Percentiles rank a stretch among this genome's conserved stretches.
Evolutionary conservation across 2,113 vertebrate species (phyloP).

Genomic region (Zootoca vivipara): DNA sequence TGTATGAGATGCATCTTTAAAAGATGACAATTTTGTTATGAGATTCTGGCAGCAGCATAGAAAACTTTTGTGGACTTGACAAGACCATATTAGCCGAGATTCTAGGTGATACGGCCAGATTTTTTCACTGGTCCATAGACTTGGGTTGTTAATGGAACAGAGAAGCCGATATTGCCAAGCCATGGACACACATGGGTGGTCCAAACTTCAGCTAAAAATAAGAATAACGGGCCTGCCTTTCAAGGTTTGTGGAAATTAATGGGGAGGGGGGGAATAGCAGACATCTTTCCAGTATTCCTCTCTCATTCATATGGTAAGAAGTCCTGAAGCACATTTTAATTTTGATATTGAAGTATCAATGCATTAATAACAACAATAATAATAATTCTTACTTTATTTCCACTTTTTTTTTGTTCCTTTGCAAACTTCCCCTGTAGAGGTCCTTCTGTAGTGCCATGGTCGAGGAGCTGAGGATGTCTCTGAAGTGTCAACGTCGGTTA

Average conservation of each 20-base stretch:
- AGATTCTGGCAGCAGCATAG: slow-evolving; percentile 45
- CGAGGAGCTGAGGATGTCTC: slow-evolving; percentile 94
- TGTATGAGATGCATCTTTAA: slow-evolving; percentile 61
- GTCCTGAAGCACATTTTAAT: not conserved
- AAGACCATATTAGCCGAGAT: not conserved
- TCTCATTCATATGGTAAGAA: not conserved
- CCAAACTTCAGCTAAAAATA: not conserved
- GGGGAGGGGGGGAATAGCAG: too few species aligned
- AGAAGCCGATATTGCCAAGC: not conserved
- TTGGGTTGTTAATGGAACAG: not conserved
- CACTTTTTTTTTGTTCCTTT: slow-evolving; percentile 37
- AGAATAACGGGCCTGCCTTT: not conserved
- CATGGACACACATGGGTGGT: not conserved
- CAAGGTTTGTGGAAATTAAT: not conserved
- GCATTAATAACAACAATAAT: not conserved
- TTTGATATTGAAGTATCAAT: not conserved
- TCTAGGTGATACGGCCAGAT: slow-evolving; percentile 4
- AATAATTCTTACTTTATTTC: slow-evolving; percentile 9
- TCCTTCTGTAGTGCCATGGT: slow-evolving; percentile 99
- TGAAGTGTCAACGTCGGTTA: slow-evolving; percentile 96
- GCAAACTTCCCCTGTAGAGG: slow-evolving; percentile 79
- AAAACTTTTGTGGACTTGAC: slow-evolving; percentile 38
- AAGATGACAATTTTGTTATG: slow-evolving; percentile 49
- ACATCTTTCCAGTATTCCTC: too few species aligned
- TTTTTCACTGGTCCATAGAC: not conserved